These are phyloP conservation scores for Paratilapia polleni DNA, from an alignment of 2,113 vertebrate genomes.

Conservation along the genomic window DNA sequence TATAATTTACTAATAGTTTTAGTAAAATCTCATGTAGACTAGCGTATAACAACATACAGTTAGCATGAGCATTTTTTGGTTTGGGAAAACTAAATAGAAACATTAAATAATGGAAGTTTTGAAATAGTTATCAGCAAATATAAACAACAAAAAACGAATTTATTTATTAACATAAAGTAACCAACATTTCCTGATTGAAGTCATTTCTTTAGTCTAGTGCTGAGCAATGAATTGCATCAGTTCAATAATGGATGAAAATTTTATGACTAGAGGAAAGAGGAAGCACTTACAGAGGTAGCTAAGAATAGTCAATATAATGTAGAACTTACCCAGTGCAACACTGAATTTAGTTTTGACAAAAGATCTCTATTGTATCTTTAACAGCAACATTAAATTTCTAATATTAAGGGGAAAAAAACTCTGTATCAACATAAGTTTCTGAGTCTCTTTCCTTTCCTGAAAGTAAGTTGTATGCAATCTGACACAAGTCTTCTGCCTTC, in stretches of 20 bases:
- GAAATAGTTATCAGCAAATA: not conserved
- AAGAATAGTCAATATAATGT: not conserved
- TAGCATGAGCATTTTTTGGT: not conserved
- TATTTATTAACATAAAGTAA: not conserved
- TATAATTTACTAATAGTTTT: conserved; percentile 20
- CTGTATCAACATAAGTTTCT: not conserved
- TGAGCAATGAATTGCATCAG: not conserved
- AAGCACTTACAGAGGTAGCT: conserved; percentile 7
- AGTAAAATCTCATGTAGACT: not conserved
- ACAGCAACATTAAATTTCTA: not conserved
- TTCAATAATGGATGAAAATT: not conserved
- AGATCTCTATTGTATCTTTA: not conserved
- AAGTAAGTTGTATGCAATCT: not conserved
- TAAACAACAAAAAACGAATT: not conserved
- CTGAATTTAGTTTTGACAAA: not conserved
- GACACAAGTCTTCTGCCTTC: not conserved
- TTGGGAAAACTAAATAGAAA: not conserved
- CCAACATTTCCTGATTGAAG: not conserved
- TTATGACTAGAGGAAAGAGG: conserved; percentile 1
- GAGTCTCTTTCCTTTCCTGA: not conserved
- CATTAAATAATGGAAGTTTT: too few species aligned
- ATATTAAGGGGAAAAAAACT: not conserved
- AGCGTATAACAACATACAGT: not conserved
- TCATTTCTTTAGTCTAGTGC: not conserved
- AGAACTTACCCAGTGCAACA: not conserved